Evolutionary conservation across 2,113 vertebrate genomes (phyloP).

Genomic region (Rallus limicola): DNA sequence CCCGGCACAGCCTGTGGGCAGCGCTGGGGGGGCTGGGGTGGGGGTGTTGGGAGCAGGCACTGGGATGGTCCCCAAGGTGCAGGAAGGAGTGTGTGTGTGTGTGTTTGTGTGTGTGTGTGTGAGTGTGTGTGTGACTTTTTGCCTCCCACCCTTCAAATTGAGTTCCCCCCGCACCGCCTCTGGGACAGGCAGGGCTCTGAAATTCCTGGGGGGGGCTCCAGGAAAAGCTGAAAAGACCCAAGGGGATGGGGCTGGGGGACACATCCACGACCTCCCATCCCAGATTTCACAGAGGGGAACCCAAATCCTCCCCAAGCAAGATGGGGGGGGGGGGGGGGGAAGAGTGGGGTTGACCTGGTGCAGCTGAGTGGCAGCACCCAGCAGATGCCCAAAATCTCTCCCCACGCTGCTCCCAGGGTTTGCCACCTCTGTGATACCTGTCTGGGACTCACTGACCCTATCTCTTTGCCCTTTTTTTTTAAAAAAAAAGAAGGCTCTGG

Average conservation of each 20-base stretch:
- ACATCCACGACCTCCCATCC: neutral
- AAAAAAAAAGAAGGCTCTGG: neutral
- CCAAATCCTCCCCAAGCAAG: neutral
- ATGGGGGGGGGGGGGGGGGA: too few relatives aligned
- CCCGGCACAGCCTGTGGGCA: accelerated
- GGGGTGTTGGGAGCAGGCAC: accelerated
- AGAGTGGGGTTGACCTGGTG: neutral
- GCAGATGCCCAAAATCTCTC: neutral
- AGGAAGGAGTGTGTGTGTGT: neutral
- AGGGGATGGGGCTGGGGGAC: too few relatives aligned
- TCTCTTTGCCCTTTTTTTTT: neutral
- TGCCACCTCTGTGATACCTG: neutral
- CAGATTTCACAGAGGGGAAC: neutral
- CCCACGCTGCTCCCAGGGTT: neutral
- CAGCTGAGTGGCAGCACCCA: neutral
- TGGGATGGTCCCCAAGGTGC: neutral
- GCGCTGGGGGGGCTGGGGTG: accelerated
- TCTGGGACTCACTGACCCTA: neutral
- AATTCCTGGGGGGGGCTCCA: neutral
- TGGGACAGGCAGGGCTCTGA: neutral
- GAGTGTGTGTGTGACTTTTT: neutral
- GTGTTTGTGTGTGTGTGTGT: too few relatives aligned
- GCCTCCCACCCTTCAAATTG: neutral
- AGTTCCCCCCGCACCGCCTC: neutral
- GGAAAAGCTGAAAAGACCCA: neutral